Conservation (phyloP, 2,888 invertebrate species). For the Athalia rosae region DNA sequence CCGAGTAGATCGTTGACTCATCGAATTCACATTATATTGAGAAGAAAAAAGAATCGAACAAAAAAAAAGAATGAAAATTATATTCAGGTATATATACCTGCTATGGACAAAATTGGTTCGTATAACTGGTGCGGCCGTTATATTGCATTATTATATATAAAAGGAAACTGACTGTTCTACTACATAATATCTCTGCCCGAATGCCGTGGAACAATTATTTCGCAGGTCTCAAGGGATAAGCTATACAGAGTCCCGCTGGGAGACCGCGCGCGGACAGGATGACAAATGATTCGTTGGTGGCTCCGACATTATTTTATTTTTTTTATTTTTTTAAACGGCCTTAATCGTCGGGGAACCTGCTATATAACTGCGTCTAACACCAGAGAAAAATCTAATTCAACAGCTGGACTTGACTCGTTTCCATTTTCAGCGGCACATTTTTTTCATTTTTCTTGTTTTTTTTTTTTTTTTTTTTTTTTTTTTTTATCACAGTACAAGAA, state of each 20-base stretch:
- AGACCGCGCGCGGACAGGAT: conserved; percentile 61
- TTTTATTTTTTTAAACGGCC: conserved; percentile 69
- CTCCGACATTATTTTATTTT: conserved; percentile 62
- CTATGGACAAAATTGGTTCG: conserved; percentile 52
- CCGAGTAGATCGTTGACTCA: conserved; percentile 61
- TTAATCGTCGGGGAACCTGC: conserved; percentile 63
- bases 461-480: not conserved
- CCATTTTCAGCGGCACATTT: not conserved
- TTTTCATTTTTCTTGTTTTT: not conserved
- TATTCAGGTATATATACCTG: no score
- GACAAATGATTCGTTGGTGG: conserved; percentile 71
- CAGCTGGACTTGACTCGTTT: conserved; percentile 22
- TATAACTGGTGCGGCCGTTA: conserved; percentile 67
- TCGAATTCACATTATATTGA: conserved; percentile 67
- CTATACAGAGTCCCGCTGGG: conserved; percentile 49
- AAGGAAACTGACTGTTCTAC: conserved; percentile 50
- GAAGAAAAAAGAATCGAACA: no score
- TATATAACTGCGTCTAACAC: conserved; percentile 55
- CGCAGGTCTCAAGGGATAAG: conserved; percentile 58
- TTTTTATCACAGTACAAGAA: not conserved
- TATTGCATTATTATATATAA: conserved; percentile 48
- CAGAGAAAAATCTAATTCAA: conserved; percentile 58
- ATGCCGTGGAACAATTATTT: conserved; percentile 65
- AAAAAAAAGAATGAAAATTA: no score
- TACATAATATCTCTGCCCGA: conserved; percentile 18